phyloP scores from a whole-genome alignment of 1,140 invertebrate genomes.

The Drosophila mauritiana region DNA sequence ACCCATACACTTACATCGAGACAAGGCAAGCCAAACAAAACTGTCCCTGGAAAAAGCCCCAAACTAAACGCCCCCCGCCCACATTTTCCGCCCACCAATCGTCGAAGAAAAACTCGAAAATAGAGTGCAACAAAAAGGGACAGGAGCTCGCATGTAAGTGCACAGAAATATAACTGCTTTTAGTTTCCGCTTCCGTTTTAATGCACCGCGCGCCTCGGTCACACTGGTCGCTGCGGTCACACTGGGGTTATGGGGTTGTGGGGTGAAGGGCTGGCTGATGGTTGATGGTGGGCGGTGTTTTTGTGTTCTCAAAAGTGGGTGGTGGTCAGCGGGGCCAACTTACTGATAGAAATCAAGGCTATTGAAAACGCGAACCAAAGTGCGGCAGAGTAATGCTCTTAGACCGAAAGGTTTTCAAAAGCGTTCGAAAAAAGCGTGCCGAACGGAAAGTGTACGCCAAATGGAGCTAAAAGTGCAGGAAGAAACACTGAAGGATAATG shows the following conservation, averaged over 20 bases:
- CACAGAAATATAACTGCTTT: conserved; percentile 77
- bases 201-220: conserved; percentile 64
- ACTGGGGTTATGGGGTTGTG: background rate
- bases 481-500: background rate
- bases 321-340: background rate
- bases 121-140: conserved; percentile 20
- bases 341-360: conserved; percentile 7
- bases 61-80: conserved; percentile 34
- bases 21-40: conserved; percentile 29
- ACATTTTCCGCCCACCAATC: conserved; percentile 25
- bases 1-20: conserved; percentile 3
- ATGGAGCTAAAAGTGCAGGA: conserved; percentile 1
- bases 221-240: conserved; percentile 42
- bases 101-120: conserved; percentile 54
- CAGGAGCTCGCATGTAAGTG: conserved; percentile 60
- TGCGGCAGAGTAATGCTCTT: conserved; percentile 21
- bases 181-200: conserved; percentile 77
- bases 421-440: conserved; percentile 1
- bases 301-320: background rate
- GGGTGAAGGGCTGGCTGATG: background rate
- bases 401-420: conserved; percentile 25
- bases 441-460: background rate
- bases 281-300: background rate
- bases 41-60: conserved; percentile 16
- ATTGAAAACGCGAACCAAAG: conserved; percentile 6